Evolutionary conservation across 2,888 invertebrate species (phyloP).

Genomic region (Campoplex nolae): DNA sequence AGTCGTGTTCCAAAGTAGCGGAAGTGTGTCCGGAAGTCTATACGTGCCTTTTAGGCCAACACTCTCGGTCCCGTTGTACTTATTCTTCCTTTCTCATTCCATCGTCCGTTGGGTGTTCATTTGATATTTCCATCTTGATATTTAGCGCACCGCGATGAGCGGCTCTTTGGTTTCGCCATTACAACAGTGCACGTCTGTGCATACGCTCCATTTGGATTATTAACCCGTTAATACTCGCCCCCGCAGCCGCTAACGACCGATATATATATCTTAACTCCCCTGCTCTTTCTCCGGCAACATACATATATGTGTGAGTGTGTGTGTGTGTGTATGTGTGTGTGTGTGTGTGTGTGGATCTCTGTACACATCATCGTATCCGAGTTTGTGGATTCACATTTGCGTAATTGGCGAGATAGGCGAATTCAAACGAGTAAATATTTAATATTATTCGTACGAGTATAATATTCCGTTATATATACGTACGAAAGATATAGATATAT

Average conservation of each 20-base stretch:
- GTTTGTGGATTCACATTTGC: conserved; percentile 37
- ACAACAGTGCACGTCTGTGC: conserved; percentile 42
- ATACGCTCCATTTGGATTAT: conserved; percentile 72
- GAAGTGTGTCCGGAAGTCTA: neutral
- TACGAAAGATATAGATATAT: neutral
- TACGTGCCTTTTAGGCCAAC: neutral
- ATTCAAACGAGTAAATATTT: conserved; percentile 53
- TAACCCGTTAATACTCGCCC: conserved; percentile 64
- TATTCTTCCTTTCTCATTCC: conserved; percentile 8
- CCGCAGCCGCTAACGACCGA: conserved; percentile 47
- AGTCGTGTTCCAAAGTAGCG: conserved; percentile 1
- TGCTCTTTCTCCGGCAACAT: neutral
- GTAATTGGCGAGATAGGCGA: conserved; percentile 55
- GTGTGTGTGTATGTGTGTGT: neutral
- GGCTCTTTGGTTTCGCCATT: conserved; percentile 48
- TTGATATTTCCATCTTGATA: conserved; percentile 12
- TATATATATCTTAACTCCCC: neutral
- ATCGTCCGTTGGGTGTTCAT: conserved; percentile 9
- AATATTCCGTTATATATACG: conserved; percentile 19
- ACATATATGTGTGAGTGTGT: neutral
- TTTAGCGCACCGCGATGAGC: neutral
- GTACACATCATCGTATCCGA: neutral
- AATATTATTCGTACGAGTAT: conserved; percentile 24
- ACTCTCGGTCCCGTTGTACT: conserved; percentile 32
- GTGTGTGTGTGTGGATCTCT: neutral